Base-by-base conservation (phyloP, 2,797 vertebrate genomes). In the Lutjanus argentimaculatus region DNA sequence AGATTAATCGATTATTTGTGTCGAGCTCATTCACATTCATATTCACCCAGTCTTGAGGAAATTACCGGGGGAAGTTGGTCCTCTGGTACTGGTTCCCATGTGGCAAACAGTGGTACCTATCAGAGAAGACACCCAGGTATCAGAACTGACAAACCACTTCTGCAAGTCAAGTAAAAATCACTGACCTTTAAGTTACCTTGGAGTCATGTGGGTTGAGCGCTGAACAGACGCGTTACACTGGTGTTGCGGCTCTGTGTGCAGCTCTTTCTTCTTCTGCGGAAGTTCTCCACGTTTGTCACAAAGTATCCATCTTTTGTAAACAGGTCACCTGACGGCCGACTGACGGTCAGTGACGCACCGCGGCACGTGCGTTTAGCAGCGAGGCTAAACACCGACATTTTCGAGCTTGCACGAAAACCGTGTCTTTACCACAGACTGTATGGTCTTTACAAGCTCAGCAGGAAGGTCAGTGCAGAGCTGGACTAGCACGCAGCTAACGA, bases 41-140 rank as follows among this genome's bases (percentile, higher is more conserved):
- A 56, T 46, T 2, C 6, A 82, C 11, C 2, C 12, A 42, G 25
- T 21, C n/a, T 21, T 15, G 59, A 71, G 16, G 1, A 30, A 17
- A 14, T 75, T 94, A 97, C 96, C 88, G 71, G 83, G 4, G 95
- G 93, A 72, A 95, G 93, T 19, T 91, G 93, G 7, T 83, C 85
- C 4, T 95, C 94, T 75, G 71, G 9, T 46, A 93, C 80, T 36
- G 90, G 86, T 22, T 95, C 84, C 95, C 95, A 96, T 55, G 95
- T 95, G 59, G 96, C 59, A 53, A 6, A 77, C 67, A 77, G 43
- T 25, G 96, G 96, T 15, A 96, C 92, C 96, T 97, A 48, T 11
- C 2, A 30, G 22, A 82, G 21, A 17, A 67, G 17, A 81, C n/a
- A 22, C 5, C 0, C 21, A 53, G 2, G 49, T 11, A n/a, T 69